These are phyloP conservation scores for Lerista edwardsae DNA, from an alignment of 2,797 vertebrate species.

Conservation along the genomic window DNA sequence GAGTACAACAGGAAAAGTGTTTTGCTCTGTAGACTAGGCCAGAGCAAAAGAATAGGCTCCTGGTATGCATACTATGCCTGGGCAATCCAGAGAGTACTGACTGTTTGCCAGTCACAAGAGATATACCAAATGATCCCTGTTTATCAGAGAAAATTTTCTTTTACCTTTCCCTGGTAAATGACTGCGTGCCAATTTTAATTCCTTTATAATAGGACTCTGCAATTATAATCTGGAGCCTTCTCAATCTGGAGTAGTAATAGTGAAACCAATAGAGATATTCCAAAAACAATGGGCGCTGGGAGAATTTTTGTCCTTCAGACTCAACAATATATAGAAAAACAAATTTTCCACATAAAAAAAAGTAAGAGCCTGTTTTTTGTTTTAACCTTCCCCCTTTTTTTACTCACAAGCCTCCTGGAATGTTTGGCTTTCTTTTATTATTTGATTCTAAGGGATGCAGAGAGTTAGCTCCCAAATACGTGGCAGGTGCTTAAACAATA, in stretches of 20 bases:
- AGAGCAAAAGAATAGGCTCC: too few species aligned
- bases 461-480: slow-evolving; percentile 29
- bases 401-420: slow-evolving; percentile 1
- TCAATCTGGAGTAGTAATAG: background rate
- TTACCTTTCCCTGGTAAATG: background rate
- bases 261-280: background rate
- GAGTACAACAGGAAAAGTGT: too few species aligned
- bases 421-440: slow-evolving; percentile 3
- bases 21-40: too few species aligned
- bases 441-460: slow-evolving; percentile 11
- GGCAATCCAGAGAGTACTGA: too few species aligned
- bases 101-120: background rate
- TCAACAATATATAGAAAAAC: slow-evolving; percentile 27
- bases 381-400: too few species aligned
- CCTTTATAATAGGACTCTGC: background rate
- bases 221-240: background rate
- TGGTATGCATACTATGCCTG: too few species aligned
- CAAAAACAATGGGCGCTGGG: slow-evolving; percentile 9
- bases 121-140: background rate
- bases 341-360: slow-evolving; percentile 44
- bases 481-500: background rate
- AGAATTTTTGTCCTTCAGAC: slow-evolving; percentile 16
- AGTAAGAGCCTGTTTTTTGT: slow-evolving; percentile 24
- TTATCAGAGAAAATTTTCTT: background rate
- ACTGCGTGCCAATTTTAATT: background rate